Conservation (phyloP, 2,113 vertebrate species). For the Uropsilus gracilis region DNA sequence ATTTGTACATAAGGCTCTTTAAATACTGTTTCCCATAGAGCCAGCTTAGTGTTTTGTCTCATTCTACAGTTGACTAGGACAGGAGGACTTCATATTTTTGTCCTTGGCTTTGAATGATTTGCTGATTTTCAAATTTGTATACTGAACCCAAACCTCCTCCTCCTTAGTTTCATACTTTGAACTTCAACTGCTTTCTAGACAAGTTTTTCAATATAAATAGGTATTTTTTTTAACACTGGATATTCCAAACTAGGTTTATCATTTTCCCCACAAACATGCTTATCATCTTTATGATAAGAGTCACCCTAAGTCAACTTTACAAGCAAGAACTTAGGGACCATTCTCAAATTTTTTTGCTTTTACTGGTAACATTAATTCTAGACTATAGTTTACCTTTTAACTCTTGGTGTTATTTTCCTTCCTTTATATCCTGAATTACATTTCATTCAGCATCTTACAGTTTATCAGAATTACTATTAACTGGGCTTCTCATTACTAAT, state of each 20-base stretch:
- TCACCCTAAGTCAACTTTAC: not conserved
- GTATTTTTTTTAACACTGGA: not conserved
- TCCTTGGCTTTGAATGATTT: not conserved
- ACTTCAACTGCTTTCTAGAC: not conserved
- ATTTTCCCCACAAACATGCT: not conserved
- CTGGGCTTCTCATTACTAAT: not conserved
- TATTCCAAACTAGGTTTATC: not conserved
- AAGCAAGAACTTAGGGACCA: not conserved
- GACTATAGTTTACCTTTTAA: not conserved
- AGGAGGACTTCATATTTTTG: not conserved
- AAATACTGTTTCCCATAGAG: not conserved
- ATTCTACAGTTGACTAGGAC: not conserved
- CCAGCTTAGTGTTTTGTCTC: not conserved
- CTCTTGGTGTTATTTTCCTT: not conserved
- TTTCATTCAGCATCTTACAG: not conserved
- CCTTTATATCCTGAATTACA: not conserved
- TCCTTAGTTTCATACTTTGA: slow-evolving; percentile 14
- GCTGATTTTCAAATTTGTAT: not conserved
- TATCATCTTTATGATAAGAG: not conserved
- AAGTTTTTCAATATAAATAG: not conserved
- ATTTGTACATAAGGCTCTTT: not conserved
- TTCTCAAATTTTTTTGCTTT: not conserved
- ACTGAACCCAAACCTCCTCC: not conserved
- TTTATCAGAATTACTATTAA: not conserved
- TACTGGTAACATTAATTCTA: not conserved